Conservation (phyloP, 2,113 vertebrate genomes). For the Coturnix japonica region DNA sequence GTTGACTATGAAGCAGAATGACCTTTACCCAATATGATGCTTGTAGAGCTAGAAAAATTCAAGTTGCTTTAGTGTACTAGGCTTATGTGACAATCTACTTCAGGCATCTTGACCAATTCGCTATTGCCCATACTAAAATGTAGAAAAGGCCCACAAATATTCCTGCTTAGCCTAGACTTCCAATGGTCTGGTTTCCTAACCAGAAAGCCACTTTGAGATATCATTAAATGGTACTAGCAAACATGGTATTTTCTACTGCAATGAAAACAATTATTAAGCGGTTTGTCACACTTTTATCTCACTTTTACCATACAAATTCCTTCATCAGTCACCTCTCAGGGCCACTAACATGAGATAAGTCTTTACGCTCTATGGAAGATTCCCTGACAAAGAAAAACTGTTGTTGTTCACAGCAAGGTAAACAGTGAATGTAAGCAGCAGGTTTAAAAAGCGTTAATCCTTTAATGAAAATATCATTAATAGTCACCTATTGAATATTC, state of each 20-base stretch:
- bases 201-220: neutral
- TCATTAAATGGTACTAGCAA: neutral
- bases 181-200: neutral
- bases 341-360: neutral
- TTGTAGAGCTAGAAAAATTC: neutral
- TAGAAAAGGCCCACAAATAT: too few species aligned
- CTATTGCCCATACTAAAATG: neutral
- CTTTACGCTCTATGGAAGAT: conserved; percentile 1
- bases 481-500: neutral
- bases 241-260: neutral
- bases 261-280: conserved; percentile 15
- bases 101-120: neutral
- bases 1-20: neutral
- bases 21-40: neutral
- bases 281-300: neutral
- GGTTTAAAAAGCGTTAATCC: conserved; percentile 1
- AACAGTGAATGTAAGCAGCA: conserved; percentile 20
- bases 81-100: neutral
- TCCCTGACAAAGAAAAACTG: conserved; percentile 23
- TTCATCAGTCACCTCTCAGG: neutral
- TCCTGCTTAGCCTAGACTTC: neutral
- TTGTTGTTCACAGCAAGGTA: conserved; percentile 15
- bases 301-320: neutral
- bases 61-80: neutral
- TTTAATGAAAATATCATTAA: neutral